These are phyloP conservation scores for Rhinopomastus cyanomelas DNA, from an alignment of 2,113 vertebrate genomes.

Conservation along the genomic window DNA sequence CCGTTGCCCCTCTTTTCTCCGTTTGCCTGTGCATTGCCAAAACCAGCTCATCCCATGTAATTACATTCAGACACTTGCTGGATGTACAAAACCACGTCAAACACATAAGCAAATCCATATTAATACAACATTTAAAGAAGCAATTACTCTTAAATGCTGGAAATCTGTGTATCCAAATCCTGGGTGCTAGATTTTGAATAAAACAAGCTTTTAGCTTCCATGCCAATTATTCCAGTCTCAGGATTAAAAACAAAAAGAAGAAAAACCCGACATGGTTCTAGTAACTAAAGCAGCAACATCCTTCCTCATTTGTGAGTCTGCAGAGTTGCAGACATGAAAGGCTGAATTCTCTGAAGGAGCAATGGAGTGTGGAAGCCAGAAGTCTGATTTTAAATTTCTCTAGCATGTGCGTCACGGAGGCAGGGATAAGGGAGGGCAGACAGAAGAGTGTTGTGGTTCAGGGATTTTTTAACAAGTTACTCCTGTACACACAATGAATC, in stretches of 20 bases:
- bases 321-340: not conserved
- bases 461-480: accelerated
- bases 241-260: slow-evolving; percentile 4
- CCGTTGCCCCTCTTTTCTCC: not conserved
- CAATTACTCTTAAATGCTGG: not conserved
- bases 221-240: not conserved
- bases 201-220: not conserved
- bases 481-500: not conserved
- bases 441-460: not conserved
- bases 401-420: not conserved
- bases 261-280: not conserved
- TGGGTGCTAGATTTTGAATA: not conserved
- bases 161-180: not conserved
- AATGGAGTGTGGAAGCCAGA: not conserved
- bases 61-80: not conserved
- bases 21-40: not conserved
- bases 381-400: not conserved
- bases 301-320: not conserved
- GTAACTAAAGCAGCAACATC: not conserved
- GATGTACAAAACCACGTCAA: not conserved
- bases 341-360: not conserved
- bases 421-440: not conserved
- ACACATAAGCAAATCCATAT: not conserved
- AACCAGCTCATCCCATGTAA: not conserved
- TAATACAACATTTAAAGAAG: not conserved